Conservation (phyloP, 2,888 invertebrate species). For the Laspeyria flexula region DNA sequence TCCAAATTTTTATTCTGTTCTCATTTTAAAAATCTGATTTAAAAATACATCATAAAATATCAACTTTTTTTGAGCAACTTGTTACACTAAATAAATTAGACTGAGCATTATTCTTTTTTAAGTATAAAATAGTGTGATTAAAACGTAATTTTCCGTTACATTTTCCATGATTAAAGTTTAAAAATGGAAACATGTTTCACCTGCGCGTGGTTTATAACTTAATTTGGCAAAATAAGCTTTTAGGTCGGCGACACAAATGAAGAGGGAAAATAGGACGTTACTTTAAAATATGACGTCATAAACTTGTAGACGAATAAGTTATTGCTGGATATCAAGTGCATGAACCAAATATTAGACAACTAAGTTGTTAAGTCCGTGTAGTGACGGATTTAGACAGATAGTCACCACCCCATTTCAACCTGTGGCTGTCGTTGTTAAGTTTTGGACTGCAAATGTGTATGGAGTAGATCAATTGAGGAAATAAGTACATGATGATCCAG, state of each 20-base stretch:
- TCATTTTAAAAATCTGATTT: too few relatives aligned
- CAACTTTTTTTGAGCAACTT: not conserved
- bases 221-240: slow-evolving; percentile 36
- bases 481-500: too few relatives aligned
- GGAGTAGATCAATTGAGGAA: too few relatives aligned
- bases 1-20: too few relatives aligned
- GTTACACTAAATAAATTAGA: not conserved
- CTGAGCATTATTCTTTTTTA: not conserved
- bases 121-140: not conserved
- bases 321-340: too few relatives aligned
- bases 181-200: slow-evolving; percentile 39
- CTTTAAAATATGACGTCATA: not conserved
- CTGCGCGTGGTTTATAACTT: slow-evolving; percentile 39
- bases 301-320: not conserved
- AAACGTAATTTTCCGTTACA: slow-evolving; percentile 25
- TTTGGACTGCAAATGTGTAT: too few relatives aligned
- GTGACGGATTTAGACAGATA: too few relatives aligned
- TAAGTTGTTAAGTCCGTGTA: too few relatives aligned
- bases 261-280: slow-evolving; percentile 9
- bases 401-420: too few relatives aligned
- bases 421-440: too few relatives aligned
- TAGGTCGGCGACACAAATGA: slow-evolving; percentile 12
- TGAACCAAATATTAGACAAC: too few relatives aligned
- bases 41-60: too few relatives aligned
- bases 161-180: slow-evolving; percentile 36